Evolutionary conservation across 2,797 vertebrate species (phyloP).

Genomic region (Chelonia mydas): DNA sequence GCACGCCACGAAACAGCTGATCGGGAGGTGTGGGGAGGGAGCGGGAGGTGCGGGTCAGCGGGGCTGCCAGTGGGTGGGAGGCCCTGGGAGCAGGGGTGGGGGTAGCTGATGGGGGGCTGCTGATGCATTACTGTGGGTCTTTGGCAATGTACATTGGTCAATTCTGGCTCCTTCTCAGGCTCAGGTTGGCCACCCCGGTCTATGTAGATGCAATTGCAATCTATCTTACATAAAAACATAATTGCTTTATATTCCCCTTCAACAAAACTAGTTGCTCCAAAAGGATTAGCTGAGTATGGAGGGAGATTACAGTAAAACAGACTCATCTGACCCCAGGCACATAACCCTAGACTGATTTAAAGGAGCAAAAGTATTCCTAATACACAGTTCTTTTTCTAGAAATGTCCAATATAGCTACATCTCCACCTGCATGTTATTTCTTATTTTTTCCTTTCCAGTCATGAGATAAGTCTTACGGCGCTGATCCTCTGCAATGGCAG

Average conservation of each 20-base stretch:
- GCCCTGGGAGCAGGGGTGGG: no score
- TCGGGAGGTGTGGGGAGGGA: no score
- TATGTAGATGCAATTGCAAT: no score
- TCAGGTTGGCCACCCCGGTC: no score
- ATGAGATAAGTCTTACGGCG: not conserved
- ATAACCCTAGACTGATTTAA: not conserved
- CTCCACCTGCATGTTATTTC: not conserved
- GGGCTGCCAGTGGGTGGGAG: no score
- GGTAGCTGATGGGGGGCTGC: no score
- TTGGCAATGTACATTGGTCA: no score
- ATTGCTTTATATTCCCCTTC: constrained; percentile 10
- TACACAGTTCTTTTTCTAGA: constrained; percentile 1
- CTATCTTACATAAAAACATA: no score
- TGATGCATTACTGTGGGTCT: no score
- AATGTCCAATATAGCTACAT: constrained; percentile 16
- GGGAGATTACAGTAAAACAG: constrained; percentile 37
- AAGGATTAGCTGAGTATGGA: constrained; percentile 47
- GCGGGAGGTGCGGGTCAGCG: no score
- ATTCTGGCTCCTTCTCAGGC: no score
- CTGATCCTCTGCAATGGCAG: not conserved
- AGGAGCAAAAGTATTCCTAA: not conserved
- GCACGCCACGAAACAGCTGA: no score
- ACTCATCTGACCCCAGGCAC: constrained; percentile 33
- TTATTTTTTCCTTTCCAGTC: not conserved
- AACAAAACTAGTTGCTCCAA: constrained; percentile 55